Conservation (phyloP, 2,113 vertebrate genomes). For the Paracanthobrama guichenoti region DNA sequence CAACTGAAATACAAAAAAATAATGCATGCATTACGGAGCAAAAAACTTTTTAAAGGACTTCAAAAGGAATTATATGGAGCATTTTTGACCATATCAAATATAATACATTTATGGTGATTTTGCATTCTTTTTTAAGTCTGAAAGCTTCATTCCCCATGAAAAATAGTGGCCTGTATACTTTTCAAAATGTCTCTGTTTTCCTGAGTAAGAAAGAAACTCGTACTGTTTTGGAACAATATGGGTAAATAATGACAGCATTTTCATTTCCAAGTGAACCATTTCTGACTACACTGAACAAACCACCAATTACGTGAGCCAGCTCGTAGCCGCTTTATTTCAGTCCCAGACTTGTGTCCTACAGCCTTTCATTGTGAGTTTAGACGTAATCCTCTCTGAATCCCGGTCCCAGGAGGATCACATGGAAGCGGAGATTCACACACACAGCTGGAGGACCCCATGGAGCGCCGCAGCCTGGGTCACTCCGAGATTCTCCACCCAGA, state of each 20-base stretch:
- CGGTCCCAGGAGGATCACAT: conserved; percentile 35
- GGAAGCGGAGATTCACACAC: conserved; percentile 27
- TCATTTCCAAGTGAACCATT: background rate
- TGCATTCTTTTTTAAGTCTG: background rate
- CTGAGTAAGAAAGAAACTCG: background rate
- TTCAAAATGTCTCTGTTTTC: background rate
- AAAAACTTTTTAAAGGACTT: background rate
- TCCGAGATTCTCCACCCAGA: conserved; percentile 10
- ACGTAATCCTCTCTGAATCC: conserved; percentile 16
- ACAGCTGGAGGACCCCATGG: conserved; percentile 35
- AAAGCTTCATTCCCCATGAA: background rate
- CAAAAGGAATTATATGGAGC: background rate
- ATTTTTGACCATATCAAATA: background rate
- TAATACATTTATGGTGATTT: background rate
- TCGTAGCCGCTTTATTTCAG: background rate
- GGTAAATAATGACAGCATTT: background rate
- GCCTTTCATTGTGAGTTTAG: conserved; percentile 16
- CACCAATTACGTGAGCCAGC: background rate
- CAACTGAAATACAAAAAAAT: no score
- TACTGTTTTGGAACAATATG: background rate
- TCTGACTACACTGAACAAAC: background rate
- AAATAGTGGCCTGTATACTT: background rate
- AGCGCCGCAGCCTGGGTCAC: conserved; percentile 12
- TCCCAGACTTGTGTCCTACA: background rate
- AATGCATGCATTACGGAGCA: no score